These are phyloP conservation scores for Oxytorus armatus DNA, from an alignment of 2,888 invertebrate species.

Conservation along the genomic window DNA sequence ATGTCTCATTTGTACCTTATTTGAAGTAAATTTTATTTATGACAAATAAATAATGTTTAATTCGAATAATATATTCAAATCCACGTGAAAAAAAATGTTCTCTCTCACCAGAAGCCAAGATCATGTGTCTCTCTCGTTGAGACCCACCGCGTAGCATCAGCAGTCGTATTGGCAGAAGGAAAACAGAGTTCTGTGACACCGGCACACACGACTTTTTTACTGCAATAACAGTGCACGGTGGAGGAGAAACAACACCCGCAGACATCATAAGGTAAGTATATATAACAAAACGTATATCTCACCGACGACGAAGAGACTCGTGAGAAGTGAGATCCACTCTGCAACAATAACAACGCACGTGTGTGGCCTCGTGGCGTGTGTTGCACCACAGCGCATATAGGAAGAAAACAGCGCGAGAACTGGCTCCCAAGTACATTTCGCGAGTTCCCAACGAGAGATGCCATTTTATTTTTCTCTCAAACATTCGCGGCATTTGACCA, in stretches of 20 bases:
- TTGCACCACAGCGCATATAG: conserved; percentile 52
- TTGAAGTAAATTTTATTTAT: not conserved
- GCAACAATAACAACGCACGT: conserved; percentile 80
- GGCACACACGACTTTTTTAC: conserved; percentile 72
- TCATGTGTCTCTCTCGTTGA: conserved; percentile 55
- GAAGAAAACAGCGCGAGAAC: conserved; percentile 67
- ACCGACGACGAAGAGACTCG: conserved; percentile 60
- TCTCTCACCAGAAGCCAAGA: conserved; percentile 2
- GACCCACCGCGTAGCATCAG: conserved; percentile 68
- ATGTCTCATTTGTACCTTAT: not conserved
- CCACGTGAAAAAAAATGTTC: conserved; percentile 2
- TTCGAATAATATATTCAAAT: not conserved
- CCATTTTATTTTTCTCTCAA: conserved; percentile 38
- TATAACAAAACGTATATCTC: conserved; percentile 40
- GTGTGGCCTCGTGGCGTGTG: conserved; percentile 77
- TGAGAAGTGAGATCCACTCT: conserved; percentile 78
- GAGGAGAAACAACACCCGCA: conserved; percentile 32
- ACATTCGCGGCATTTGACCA: conserved; percentile 43
- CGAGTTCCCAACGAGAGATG: conserved; percentile 43
- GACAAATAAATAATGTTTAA: not conserved
- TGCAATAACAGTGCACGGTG: conserved; percentile 76
- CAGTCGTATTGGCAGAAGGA: conserved; percentile 38
- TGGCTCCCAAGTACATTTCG: conserved; percentile 70
- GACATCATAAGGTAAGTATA: conserved; percentile 7
- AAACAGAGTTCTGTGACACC: conserved; percentile 79